Evolutionary conservation across 1,140 invertebrate genomes (phyloP), one percentile per base, ranked within the genome.

Genomic region (Zeugodacus cucurbitae): DNA sequence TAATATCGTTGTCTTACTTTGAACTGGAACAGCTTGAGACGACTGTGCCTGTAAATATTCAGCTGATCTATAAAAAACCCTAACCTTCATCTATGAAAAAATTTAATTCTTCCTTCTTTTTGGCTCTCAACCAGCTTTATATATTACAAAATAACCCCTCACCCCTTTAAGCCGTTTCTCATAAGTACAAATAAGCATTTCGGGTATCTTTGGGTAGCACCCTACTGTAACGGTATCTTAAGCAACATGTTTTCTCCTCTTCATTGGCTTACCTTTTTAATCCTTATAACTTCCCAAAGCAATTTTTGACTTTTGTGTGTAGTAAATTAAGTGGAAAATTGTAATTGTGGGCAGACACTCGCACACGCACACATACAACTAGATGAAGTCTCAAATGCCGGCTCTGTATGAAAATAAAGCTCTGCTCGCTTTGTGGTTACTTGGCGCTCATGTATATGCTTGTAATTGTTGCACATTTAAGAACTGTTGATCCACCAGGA

Each of bases 261-360:
- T 34, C 4, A 29, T 70, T 70, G 32, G 32, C 26, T 70, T 70
- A 82, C 14, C 37, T 0, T 82, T 48, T 29, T 48, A 82, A 82
- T 82, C 64, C 64, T 34, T 5, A 29, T 29, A n/a, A 82, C 41
- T 82, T 82, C 44, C 5, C n/a, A 48, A 82, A 82, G n/a, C 22
- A 26, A 41, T 48, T 82, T 29, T 26, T 26, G 74, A 22, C 41
- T 82, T 48, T 54, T 82, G 41, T 82, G 74, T 54, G 48, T 26
- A 82, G 29, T 82, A 82, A 82, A 82, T 82, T 82, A 82, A 82
- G 74, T 82, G 74, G 74, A 82, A 82, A 82, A 82, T 82, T n/a
- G 74, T 48, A 82, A 48, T 48, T 82, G 74, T 29, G 22, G 14
- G 5, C 6, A 48, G 37, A 48, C 74, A 48, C 32, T 26, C 0